Base-by-base conservation (phyloP, 2,888 invertebrate genomes). In the Digitonthophagus gazella region DNA sequence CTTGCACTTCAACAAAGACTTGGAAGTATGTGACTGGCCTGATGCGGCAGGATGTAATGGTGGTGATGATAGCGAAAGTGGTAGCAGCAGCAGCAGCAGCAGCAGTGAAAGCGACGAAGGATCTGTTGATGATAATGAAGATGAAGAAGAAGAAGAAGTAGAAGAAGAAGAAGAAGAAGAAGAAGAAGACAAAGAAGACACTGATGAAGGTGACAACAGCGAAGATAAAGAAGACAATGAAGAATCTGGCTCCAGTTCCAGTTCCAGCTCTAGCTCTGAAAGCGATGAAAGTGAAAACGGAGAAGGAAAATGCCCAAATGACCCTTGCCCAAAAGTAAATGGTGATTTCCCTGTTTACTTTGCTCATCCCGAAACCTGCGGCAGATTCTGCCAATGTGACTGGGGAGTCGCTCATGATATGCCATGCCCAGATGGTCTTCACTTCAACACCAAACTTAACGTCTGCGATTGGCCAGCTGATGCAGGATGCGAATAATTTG, bases 381-480 rank as follows among this genome's bases (percentile, higher is more conserved):
- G 64, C 3, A 64, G 54, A 44, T 64, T 54, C 54, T 64, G 64
- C 54, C 44, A 54, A 5, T 64, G 64, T 15, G 64, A 64, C 18
- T 64, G 64, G 64, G 54, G 64, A 3, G 54, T 44, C n/a, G 64
- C 54, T n/a, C 18, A 54, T 11, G 64, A 64, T 18, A 64, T 56
- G 28, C 22, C 15, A 14, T 64, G 68, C 54, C 64, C 68, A 15
- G 14, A 28, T 11, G 54, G 64, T 64, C 58, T 68, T 16, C 56
- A 44, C 6, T 44, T 44, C 28, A 44, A 44, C 28, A 44, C 28
- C 28, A 11, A 44, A 44, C 28, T 44, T 5, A 44, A 44, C n/a
- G n/a, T n/a, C n/a, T n/a, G n/a, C n/a, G n/a, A n/a, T n/a, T n/a
- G n/a, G n/a, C n/a, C n/a, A n/a, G n/a, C n/a, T n/a, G n/a, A n/a